phyloP scores from a whole-genome alignment of 2,797 vertebrate genomes.

The Xiphophorus birchmanni region DNA sequence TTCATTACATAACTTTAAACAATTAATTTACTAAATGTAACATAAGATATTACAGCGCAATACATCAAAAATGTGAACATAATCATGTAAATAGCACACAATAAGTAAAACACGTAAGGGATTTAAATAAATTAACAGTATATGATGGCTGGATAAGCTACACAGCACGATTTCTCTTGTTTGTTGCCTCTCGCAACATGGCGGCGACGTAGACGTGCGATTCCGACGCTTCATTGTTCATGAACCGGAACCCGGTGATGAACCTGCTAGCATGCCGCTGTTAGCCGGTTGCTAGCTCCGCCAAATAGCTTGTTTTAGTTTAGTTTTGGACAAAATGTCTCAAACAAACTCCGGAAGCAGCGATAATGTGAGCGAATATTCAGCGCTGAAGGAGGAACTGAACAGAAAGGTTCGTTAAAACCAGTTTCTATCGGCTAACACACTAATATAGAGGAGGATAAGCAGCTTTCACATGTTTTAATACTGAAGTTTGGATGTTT shows the following conservation, averaged over 20 bases:
- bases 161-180: neutral
- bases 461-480: neutral
- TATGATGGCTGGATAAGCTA: neutral
- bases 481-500: neutral
- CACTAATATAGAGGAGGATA: neutral
- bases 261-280: neutral
- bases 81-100: neutral
- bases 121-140: neutral
- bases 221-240: neutral
- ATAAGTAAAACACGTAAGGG: neutral
- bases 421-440: neutral
- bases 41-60: neutral
- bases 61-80: neutral
- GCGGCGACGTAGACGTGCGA: neutral
- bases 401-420: slow-evolving; percentile 73
- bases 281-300: neutral
- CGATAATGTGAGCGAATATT: slow-evolving; percentile 40
- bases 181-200: neutral
- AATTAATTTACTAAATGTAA: neutral
- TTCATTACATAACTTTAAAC: too few species aligned
- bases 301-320: neutral
- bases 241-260: neutral
- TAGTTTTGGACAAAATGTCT: slow-evolving; percentile 64
- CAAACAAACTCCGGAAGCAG: slow-evolving; percentile 29
- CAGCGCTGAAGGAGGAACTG: slow-evolving; percentile 71